phyloP scores from a whole-genome alignment of 1,140 invertebrate genomes.

The Oscheius sp. region DNA sequence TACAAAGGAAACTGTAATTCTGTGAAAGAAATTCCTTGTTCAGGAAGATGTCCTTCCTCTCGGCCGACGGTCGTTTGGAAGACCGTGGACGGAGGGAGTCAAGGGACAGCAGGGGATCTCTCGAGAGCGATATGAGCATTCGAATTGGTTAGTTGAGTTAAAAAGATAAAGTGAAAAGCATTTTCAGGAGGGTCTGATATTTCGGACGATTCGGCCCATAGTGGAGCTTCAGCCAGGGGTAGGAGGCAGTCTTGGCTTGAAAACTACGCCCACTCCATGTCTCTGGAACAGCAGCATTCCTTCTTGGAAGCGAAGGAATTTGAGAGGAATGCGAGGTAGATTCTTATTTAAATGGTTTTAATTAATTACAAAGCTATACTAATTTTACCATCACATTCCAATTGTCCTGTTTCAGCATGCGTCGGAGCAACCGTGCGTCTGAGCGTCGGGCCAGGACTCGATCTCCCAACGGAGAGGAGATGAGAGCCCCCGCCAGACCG shows the following conservation, averaged over 20 bases:
- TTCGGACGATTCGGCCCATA: constrained; percentile 53
- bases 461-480: constrained; percentile 42
- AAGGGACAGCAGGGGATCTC: constrained; percentile 50
- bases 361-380: no score
- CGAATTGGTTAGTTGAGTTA: constrained; percentile 38
- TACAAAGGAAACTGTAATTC: not conserved
- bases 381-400: no score
- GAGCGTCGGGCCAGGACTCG: constrained; percentile 43
- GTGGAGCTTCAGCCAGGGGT: constrained; percentile 12
- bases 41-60: constrained; percentile 60
- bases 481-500: constrained; percentile 36
- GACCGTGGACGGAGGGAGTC: constrained; percentile 51
- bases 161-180: not conserved
- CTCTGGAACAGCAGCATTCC: constrained; percentile 46
- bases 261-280: constrained; percentile 49
- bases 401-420: not conserved
- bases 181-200: constrained; percentile 46
- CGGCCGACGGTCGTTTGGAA: constrained; percentile 56
- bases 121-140: constrained; percentile 59
- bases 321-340: constrained; percentile 11
- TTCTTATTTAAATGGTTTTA: not conserved
- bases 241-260: constrained; percentile 59
- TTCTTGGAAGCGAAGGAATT: not conserved
- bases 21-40: not conserved
- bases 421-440: not conserved